Evolutionary conservation across 2,888 invertebrate genomes (phyloP).

Genomic region (Lycocerus yunnanus): DNA sequence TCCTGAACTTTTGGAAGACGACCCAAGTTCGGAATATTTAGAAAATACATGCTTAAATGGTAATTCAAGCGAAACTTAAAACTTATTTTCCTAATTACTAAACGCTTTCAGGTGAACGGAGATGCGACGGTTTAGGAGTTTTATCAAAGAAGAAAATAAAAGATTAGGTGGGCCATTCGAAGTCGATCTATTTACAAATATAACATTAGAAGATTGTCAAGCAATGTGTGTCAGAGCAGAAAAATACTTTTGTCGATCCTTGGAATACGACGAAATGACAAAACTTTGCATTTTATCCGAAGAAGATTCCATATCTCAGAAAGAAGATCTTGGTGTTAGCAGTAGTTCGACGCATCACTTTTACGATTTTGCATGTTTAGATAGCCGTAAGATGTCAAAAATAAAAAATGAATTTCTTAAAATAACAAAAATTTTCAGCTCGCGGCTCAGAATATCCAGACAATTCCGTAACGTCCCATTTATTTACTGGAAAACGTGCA

Average conservation of each 20-base stretch:
- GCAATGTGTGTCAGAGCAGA: constrained; percentile 85
- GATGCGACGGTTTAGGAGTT: constrained; percentile 85
- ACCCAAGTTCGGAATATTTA: constrained; percentile 85
- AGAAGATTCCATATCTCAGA: constrained; percentile 88
- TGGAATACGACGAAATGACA: constrained; percentile 87
- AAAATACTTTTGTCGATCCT: constrained; percentile 87
- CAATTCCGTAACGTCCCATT: constrained; percentile 82
- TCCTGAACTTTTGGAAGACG: constrained; percentile 82
- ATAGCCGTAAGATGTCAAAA: constrained; percentile 68
- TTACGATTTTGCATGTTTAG: constrained; percentile 86
- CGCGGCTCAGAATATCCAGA: constrained; percentile 88
- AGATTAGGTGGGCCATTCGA: constrained; percentile 86
- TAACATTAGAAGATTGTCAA: constrained; percentile 87
- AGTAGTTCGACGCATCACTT: constrained; percentile 85
- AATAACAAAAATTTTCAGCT: constrained; percentile 59
- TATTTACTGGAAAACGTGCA: constrained; percentile 78
- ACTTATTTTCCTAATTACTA: not conserved
- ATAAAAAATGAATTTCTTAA: not conserved
- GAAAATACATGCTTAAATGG: constrained; percentile 91
- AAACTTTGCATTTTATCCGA: constrained; percentile 87
- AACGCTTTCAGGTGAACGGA: constrained; percentile 72
- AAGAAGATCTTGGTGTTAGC: constrained; percentile 84
- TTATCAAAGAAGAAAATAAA: constrained; percentile 89
- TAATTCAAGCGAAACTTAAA: constrained; percentile 49
- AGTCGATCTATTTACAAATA: constrained; percentile 83